Base-by-base conservation (phyloP, 92 coral and sea anemone species). In the Zoanthus solanderi region DNA sequence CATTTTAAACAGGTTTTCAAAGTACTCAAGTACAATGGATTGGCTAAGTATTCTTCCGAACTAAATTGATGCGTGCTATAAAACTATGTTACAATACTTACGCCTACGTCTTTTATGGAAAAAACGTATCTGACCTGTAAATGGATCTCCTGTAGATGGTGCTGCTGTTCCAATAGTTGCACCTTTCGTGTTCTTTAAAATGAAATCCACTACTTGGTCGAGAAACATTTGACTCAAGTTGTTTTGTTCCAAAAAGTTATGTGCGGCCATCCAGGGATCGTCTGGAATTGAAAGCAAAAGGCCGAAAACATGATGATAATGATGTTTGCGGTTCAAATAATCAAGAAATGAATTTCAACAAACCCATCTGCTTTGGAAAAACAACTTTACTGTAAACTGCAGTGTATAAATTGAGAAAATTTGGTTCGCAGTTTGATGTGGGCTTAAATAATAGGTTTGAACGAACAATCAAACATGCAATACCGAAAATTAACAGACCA, bases 241-340 rank as follows among this genome's bases (percentile, higher is more conserved):
- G 83, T 97, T 97, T 60, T 89, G 89, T 72, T 93, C 99, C 87
- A 97, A 88, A 90, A 97, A 97, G 79, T 92, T 91, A 37, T 97
- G 99, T 15, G 99, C 99, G 11, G 99, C 99, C 87, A 95, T 90
- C 99, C 99, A 97, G 5, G 98, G 98, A 71, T 97, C 99, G 89
- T 97, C 99, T 97, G 53, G 42, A 69, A 23, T 69, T 63, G 69
- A n/a, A 63, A 17, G 10, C 1, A 63, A 17, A 63, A 3, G 1
- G 14, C 6, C 2, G 6, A 58, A 16, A 58, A 14, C n/a, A 12
- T 58, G 9, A 4, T 8, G 8, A 57, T 7, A 7, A 12, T 7
- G 4, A 12, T 12, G 5, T 15, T 67, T 18, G 10, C 18, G 9
- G 72, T 5, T 23, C 30, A 67, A 67, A 67, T 18, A 6, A 18